These are phyloP conservation scores for Manacus vitellinus DNA, from an alignment of 2,113 vertebrate species.

Conservation along the genomic window DNA sequence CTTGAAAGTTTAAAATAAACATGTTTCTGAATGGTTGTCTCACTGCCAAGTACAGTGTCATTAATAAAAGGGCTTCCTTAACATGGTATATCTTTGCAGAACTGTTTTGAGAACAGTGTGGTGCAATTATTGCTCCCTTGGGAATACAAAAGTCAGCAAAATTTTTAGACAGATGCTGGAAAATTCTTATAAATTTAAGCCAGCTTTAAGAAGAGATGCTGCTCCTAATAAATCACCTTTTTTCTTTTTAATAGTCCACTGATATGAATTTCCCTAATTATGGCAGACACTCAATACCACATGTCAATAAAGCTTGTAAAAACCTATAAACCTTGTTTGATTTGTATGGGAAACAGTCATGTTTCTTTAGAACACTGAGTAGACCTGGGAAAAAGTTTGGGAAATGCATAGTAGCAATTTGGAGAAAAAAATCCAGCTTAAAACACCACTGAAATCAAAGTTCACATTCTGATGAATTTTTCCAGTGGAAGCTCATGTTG, in stretches of 20 bases:
- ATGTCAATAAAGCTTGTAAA: neutral
- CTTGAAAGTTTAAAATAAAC: slow-evolving; percentile 18
- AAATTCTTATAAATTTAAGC: slow-evolving; percentile 25
- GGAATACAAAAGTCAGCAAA: neutral
- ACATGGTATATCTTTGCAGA: neutral
- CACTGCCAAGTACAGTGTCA: neutral
- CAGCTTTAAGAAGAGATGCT: neutral
- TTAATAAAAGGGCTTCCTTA: slow-evolving; percentile 10
- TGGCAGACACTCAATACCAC: neutral
- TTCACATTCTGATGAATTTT: slow-evolving; percentile 16
- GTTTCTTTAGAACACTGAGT: slow-evolving; percentile 10
- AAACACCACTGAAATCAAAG: slow-evolving; percentile 34
- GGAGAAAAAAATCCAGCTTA: neutral
- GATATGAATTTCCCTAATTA: neutral
- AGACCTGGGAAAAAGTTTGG: slow-evolving; percentile 2
- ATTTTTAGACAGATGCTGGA: neutral
- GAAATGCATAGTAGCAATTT: neutral
- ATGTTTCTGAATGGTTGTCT: neutral
- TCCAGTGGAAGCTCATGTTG: slow-evolving; percentile 13
- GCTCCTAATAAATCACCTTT: neutral
- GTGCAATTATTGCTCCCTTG: neutral
- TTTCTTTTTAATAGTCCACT: neutral
- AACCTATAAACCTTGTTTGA: slow-evolving; percentile 6
- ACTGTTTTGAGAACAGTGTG: neutral
- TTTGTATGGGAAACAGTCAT: slow-evolving; percentile 20